A percentile compares a stretch with the other conserved stretches of the same genome.
Evolutionary conservation across 2,888 invertebrate genomes (phyloP).

Genomic region (Pardosa pseudoannulata): DNA sequence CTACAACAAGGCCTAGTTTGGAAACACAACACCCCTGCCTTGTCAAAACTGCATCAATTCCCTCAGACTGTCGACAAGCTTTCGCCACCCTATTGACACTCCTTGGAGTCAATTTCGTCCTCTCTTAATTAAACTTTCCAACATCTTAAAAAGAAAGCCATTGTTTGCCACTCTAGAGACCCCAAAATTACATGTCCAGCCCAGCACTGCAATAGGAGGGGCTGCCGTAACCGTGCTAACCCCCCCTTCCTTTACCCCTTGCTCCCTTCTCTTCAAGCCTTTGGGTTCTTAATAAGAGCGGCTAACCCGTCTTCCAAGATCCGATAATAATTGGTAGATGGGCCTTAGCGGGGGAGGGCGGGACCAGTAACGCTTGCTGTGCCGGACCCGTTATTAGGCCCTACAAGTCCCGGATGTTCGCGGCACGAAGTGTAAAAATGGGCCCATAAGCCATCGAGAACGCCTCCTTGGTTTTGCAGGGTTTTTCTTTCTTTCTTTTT

Average conservation of each 20-base stretch:
- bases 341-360: slow-evolving; percentile 55
- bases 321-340: slow-evolving; percentile 69
- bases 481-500: slow-evolving; percentile 11
- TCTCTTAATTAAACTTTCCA: slow-evolving; percentile 47
- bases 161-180: slow-evolving; percentile 14
- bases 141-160: slow-evolving; percentile 29
- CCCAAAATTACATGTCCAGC: slow-evolving; percentile 41
- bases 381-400: slow-evolving; percentile 69
- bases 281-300: slow-evolving; percentile 51
- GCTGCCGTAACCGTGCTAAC: neutral
- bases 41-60: neutral
- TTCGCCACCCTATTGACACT: slow-evolving; percentile 9
- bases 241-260: no score
- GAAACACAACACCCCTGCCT: neutral
- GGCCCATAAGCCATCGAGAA: slow-evolving; percentile 70
- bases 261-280: neutral
- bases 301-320: slow-evolving; percentile 57
- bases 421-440: slow-evolving; percentile 71
- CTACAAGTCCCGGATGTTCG: slow-evolving; percentile 58
- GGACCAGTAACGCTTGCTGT: slow-evolving; percentile 66
- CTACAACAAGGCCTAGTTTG: neutral
- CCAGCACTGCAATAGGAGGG: slow-evolving; percentile 19
- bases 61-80: neutral
- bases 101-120: slow-evolving; percentile 1
- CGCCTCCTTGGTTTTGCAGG: slow-evolving; percentile 54